Percentiles rank a stretch among this genome's conserved stretches.
Evolutionary conservation across 2,797 vertebrate genomes (phyloP).

Genomic region (Oceanodroma leucorhoa): DNA sequence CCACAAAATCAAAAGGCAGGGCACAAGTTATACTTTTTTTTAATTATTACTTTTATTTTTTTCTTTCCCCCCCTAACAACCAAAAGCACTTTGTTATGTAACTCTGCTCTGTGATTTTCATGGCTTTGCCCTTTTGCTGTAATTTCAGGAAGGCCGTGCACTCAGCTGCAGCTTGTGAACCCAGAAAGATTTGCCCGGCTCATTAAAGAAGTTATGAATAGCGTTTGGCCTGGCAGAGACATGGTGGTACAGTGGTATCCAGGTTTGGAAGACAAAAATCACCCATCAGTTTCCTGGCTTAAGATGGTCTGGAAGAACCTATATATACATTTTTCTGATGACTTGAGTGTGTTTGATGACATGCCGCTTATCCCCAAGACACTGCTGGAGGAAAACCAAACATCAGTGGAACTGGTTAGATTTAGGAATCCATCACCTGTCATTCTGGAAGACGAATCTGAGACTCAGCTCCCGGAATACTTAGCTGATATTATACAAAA

Average conservation of each 20-base stretch:
- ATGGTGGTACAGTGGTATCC: slow-evolving; percentile 90
- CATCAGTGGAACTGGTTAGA: slow-evolving; percentile 84
- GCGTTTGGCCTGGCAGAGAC: slow-evolving; percentile 88
- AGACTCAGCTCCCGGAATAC: slow-evolving; percentile 82
- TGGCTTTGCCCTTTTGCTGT: slow-evolving; percentile 34
- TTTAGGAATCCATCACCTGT: slow-evolving; percentile 91
- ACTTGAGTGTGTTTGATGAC: slow-evolving; percentile 92
- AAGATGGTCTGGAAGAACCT: slow-evolving; percentile 96
- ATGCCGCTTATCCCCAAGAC: slow-evolving; percentile 94
- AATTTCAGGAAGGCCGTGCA: slow-evolving; percentile 91
- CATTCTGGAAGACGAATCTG: slow-evolving; percentile 86
- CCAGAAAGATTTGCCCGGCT: slow-evolving; percentile 93
- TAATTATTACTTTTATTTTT: background rate
- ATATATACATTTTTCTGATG: slow-evolving; percentile 94
- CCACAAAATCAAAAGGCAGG: background rate
- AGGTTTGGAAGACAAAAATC: slow-evolving; percentile 83
- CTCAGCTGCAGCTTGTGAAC: slow-evolving; percentile 92
- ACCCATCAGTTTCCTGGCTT: slow-evolving; percentile 90
- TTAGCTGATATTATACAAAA: slow-evolving; percentile 88
- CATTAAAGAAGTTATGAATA: slow-evolving; percentile 91
- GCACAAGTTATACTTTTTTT: background rate
- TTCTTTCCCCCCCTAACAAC: background rate
- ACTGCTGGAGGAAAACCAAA: slow-evolving; percentile 80
- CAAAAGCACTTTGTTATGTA: background rate
- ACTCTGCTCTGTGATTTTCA: slow-evolving; percentile 14